These are phyloP conservation scores for Meteorus cinctellus DNA, from an alignment of 2,888 invertebrate species.

Conservation along the genomic window DNA sequence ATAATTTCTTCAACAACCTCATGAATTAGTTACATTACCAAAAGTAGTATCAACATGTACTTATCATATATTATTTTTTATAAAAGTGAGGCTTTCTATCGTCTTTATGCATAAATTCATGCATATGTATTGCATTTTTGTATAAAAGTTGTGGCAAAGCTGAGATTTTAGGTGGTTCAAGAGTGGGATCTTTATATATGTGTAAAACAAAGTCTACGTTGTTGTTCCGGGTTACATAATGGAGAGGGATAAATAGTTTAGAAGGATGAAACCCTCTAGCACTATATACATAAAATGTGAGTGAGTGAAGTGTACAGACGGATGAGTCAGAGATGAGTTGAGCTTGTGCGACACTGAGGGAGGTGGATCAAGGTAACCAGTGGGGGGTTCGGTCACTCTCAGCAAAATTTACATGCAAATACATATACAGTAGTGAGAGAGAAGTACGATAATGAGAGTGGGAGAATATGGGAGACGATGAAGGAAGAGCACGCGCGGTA, in stretches of 20 bases:
- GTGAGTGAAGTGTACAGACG: slow-evolving; percentile 28
- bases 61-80: slow-evolving; percentile 1
- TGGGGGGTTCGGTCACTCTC: slow-evolving; percentile 6
- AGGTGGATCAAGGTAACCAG: not conserved
- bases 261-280: slow-evolving; percentile 49
- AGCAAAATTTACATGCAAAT: slow-evolving; percentile 13
- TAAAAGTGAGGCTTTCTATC: not conserved
- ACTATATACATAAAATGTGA: slow-evolving; percentile 31
- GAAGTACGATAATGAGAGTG: not conserved
- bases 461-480: not conserved
- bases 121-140: not conserved
- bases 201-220: slow-evolving; percentile 43
- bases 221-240: slow-evolving; percentile 58
- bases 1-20: not conserved
- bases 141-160: not conserved
- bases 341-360: slow-evolving; percentile 19
- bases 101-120: not conserved
- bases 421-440: not conserved
- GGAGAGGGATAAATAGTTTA: slow-evolving; percentile 59
- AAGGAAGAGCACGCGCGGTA: slow-evolving; percentile 2
- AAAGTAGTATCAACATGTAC: not conserved
- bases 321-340: slow-evolving; percentile 27
- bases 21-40: not conserved
- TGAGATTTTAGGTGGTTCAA: slow-evolving; percentile 1
- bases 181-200: not conserved